phyloP scores from a whole-genome alignment of 2,113 vertebrate species.

The Megalops atlanticus region DNA sequence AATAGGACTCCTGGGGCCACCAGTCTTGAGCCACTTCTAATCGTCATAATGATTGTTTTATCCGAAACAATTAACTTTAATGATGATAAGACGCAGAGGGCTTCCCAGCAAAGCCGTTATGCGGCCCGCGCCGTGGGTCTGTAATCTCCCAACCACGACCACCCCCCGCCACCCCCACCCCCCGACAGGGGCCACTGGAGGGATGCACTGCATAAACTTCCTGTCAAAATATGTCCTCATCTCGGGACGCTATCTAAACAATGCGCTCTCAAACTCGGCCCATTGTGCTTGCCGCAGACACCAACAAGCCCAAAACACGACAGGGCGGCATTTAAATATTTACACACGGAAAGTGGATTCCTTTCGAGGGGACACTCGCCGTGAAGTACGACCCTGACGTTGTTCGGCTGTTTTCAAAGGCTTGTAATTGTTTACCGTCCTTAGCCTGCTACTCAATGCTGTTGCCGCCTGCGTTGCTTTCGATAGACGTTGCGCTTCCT shows the following conservation, averaged over 20 bases:
- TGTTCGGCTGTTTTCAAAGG: neutral
- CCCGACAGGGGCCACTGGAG: constrained; percentile 54
- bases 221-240: constrained; percentile 62
- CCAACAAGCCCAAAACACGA: constrained; percentile 34
- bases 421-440: neutral
- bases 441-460: neutral
- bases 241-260: constrained; percentile 51
- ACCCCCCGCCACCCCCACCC: constrained; percentile 49
- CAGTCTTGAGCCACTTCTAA: constrained; percentile 67
- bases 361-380: neutral
- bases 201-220: constrained; percentile 74
- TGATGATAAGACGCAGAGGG: constrained; percentile 62
- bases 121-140: constrained; percentile 58
- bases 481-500: neutral
- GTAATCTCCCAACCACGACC: no score
- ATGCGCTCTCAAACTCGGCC: constrained; percentile 51
- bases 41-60: constrained; percentile 72
- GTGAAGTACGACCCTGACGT: no score
- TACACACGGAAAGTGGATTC: neutral
- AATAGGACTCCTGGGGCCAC: constrained; percentile 70
- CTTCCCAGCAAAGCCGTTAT: constrained; percentile 50
- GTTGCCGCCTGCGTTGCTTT: neutral
- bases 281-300: constrained; percentile 38
- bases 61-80: constrained; percentile 66
- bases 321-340: neutral